Evolutionary conservation across 2,888 invertebrate genomes (phyloP).

Genomic region (Caenorhabditis sp.): DNA sequence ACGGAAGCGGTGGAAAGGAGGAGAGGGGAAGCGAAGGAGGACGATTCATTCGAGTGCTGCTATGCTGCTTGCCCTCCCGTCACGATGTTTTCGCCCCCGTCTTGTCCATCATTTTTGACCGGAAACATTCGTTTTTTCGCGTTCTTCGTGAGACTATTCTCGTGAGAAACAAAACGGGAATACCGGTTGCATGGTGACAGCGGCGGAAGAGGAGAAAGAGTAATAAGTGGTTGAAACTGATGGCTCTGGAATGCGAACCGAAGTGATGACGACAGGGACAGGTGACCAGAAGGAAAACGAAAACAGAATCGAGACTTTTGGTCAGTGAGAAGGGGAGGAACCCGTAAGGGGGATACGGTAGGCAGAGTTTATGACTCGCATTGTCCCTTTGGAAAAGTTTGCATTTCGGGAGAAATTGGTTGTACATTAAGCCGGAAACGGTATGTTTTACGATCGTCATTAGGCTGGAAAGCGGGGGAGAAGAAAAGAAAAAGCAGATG

Average conservation of each 20-base stretch:
- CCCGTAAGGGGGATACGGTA: constrained; percentile 8
- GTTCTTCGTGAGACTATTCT: not conserved
- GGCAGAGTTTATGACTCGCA: not conserved
- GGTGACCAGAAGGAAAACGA: not conserved
- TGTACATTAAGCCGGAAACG: constrained; percentile 36
- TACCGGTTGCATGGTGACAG: constrained; percentile 1
- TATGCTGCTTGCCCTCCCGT: too few relatives aligned
- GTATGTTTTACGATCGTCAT: constrained; percentile 59
- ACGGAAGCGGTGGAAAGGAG: not conserved
- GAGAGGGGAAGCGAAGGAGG: not conserved
- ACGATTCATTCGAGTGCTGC: not conserved
- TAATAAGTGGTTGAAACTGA: constrained; percentile 21
- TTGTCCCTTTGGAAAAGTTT: constrained; percentile 1
- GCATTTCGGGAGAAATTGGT: constrained; percentile 31
- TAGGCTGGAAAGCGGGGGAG: constrained; percentile 26
- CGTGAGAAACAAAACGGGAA: constrained; percentile 13
- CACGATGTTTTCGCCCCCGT: constrained; percentile 13
- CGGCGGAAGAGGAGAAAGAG: not conserved
- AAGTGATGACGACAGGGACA: not conserved
- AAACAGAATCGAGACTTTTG: not conserved
- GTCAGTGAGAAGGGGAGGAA: not conserved
- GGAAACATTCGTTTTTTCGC: constrained; percentile 3
- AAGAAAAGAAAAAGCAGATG: constrained; percentile 12
- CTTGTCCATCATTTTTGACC: constrained; percentile 7
- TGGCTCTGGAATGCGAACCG: constrained; percentile 6